Evolutionary conservation across 2,113 vertebrate genomes (phyloP), one percentile per base, ranked within the genome.

Genomic region (Campylorhamphus procurvoides): DNA sequence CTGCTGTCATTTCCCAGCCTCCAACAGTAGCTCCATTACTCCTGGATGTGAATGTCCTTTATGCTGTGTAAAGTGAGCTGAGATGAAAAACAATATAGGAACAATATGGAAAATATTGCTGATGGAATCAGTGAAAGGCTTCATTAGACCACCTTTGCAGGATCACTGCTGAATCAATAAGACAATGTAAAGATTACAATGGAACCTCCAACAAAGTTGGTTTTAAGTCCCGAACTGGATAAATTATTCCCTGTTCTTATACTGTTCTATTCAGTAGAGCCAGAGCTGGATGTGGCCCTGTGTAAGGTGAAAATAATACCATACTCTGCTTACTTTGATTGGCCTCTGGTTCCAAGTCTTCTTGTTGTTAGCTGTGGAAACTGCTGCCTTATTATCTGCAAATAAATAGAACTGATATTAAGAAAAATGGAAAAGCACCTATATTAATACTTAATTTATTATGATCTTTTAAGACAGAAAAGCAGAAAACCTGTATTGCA

Each of bases 381-480:
- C 94, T 99, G 99, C 86, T 99, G 99, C 84, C 99, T 98, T 98
- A 99, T 99, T 97, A 99, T 99, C 99, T 98, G 97, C 33, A 98
- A 98, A 95, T 37, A 96, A 97, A 97, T 23, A 93, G 46, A 94
- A 90, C 60, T 78, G 76, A 53, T 29, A 72, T 97, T 94, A 97
- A 62, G 24, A 78, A 33, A 37, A 5, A 52, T 1, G 5, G 46
- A 85, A 93, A 91, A 50, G 10, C 25, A 27, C 7, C 22, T 64
- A 75, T 74, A 49, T 23, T 37, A 66, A 64, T 16, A 40, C 10
- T 59, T 66, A 90, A 85, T 80, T 85, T 55, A 91, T 73, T 44
- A 60, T 14, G 49, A 44, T 49, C 27, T 62, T 62, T 71, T 53
- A 63, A 63, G 75, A 73, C 17, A 58, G n/a, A 84, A 62, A 77